A percentile compares a stretch with the other conserved stretches of the same genome.
These are phyloP conservation scores for Spinus olivaceus DNA, from an alignment of 2,797 vertebrate species.

Conservation along the genomic window DNA sequence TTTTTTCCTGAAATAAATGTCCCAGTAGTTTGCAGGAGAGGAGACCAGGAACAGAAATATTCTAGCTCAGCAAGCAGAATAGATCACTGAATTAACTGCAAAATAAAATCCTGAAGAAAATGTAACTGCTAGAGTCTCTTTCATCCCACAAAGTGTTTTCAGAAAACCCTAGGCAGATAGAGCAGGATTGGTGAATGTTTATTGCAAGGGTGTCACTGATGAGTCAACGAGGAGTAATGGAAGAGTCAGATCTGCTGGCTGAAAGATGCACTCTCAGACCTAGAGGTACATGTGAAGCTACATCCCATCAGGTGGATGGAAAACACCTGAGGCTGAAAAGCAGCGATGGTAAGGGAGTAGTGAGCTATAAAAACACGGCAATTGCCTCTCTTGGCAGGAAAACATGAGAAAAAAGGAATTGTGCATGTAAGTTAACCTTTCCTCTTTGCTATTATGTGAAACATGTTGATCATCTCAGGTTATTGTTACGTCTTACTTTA, in stretches of 20 bases:
- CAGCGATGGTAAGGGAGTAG: background rate
- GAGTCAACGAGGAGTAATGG: constrained; percentile 2
- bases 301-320: background rate
- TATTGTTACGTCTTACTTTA: background rate
- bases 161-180: background rate
- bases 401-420: background rate
- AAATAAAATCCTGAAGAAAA: background rate
- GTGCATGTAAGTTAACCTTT: background rate
- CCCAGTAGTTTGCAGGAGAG: background rate
- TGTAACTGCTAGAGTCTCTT: background rate
- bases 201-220: background rate
- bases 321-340: background rate
- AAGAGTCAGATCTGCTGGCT: background rate
- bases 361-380: background rate
- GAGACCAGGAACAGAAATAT: background rate
- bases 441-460: background rate
- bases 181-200: background rate
- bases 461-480: background rate
- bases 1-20: background rate
- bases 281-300: background rate
- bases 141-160: background rate
- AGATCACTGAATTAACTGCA: background rate
- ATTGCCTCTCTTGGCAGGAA: background rate
- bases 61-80: background rate
- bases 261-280: constrained; percentile 6